phyloP scores from a whole-genome alignment of 2,113 vertebrate genomes.

The Pogona vitticeps region DNA sequence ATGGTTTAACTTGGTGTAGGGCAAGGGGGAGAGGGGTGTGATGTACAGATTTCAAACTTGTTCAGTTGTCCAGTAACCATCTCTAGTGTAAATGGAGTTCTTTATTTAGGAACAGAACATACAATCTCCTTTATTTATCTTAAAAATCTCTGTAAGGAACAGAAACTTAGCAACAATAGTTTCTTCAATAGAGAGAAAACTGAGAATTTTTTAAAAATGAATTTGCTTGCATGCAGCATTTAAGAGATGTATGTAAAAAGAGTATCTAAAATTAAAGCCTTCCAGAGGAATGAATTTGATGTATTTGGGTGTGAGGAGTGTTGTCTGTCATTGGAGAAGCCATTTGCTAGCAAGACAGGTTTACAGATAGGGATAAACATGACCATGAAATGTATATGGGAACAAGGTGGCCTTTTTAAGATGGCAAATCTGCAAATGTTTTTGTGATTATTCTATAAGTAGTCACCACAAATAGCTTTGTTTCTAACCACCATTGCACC shows the following conservation, averaged over 20 bases:
- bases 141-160: not conserved
- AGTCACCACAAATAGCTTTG: not conserved
- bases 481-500: not conserved
- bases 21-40: not conserved
- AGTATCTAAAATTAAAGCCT: not conserved
- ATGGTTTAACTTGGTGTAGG: no score
- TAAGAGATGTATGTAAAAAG: not conserved
- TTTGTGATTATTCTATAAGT: not conserved
- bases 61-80: not conserved
- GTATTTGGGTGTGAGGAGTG: not conserved
- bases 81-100: not conserved
- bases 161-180: not conserved
- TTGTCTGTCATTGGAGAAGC: not conserved
- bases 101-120: not conserved
- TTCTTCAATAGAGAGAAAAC: not conserved
- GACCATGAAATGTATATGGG: no score
- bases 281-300: not conserved
- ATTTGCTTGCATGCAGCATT: not conserved
- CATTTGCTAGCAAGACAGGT: not conserved
- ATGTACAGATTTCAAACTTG: not conserved
- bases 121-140: not conserved
- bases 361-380: not conserved
- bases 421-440: not conserved
- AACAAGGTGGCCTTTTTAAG: not conserved
- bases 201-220: not conserved